Conservation (phyloP, 1,140 invertebrate genomes). For the Lepidostoma basale region DNA sequence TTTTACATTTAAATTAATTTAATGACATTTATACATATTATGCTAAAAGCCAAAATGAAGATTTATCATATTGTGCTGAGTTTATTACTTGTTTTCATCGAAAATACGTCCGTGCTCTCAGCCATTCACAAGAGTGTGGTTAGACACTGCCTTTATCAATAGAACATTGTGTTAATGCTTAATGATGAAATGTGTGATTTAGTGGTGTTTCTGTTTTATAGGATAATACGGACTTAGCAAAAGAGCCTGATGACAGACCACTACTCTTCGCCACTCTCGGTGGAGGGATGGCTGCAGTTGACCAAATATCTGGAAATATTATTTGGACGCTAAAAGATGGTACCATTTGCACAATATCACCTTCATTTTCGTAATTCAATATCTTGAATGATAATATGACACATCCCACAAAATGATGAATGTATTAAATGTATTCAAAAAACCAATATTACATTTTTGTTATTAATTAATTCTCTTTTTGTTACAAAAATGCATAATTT, state of each 20-base stretch:
- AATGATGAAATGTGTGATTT: slow-evolving; percentile 25
- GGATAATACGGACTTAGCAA: slow-evolving; percentile 70
- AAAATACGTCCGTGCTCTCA: slow-evolving; percentile 16
- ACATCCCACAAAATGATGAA: too few species aligned
- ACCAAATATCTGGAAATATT: slow-evolving; percentile 80
- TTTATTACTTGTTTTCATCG: slow-evolving; percentile 9
- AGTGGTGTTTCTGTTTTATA: slow-evolving; percentile 45
- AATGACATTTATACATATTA: slow-evolving; percentile 3
- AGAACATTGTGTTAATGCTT: neutral
- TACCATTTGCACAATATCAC: slow-evolving; percentile 49
- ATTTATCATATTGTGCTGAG: neutral
- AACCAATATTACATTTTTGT: too few species aligned
- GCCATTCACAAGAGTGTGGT: slow-evolving; percentile 17
- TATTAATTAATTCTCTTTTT: neutral
- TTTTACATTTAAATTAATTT: slow-evolving; percentile 23
- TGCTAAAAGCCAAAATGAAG: slow-evolving; percentile 7
- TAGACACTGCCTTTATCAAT: slow-evolving; percentile 18
- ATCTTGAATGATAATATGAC: too few species aligned
- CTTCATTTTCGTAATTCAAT: neutral
- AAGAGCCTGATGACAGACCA: slow-evolving; percentile 70
- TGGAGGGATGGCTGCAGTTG: slow-evolving; percentile 86
- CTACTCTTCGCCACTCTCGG: slow-evolving; percentile 90
- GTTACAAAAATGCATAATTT: too few species aligned
- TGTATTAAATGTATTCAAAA: too few species aligned
- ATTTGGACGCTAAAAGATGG: slow-evolving; percentile 91